phyloP scores from a whole-genome alignment of 2,797 vertebrate genomes.

The Tapera naevia region DNA sequence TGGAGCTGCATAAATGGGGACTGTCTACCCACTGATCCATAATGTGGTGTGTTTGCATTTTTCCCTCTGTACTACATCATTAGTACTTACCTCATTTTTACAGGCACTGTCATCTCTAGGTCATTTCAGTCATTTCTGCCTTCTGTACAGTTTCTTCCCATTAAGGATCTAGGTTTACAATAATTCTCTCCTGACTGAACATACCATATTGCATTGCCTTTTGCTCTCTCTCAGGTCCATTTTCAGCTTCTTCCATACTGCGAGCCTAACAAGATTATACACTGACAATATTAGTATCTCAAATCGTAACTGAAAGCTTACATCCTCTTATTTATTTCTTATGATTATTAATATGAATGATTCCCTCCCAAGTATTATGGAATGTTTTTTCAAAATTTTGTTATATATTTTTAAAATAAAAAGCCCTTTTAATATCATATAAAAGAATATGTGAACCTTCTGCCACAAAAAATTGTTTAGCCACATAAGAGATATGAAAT shows the following conservation, averaged over 20 bases:
- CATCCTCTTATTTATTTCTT: not conserved
- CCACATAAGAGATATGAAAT: not conserved
- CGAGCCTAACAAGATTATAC: not conserved
- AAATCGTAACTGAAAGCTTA: not conserved
- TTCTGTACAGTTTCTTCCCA: constrained; percentile 3
- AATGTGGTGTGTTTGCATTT: not conserved
- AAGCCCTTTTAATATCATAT: not conserved
- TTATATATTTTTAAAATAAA: not conserved
- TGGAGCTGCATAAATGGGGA: not conserved
- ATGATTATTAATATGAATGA: not conserved
- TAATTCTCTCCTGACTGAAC: not conserved
- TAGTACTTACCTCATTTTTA: not conserved
- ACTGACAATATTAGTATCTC: not conserved
- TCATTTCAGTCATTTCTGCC: constrained; percentile 11
- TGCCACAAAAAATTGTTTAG: not conserved
- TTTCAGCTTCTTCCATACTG: not conserved
- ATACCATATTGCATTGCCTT: not conserved
- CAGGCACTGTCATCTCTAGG: constrained; percentile 6
- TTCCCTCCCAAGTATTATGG: not conserved
- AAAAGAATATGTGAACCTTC: not conserved
- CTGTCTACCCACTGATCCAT: not conserved
- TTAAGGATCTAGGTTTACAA: not conserved
- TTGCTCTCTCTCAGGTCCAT: not conserved
- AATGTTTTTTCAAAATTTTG: not conserved
- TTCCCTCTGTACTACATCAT: not conserved